Conservation (phyloP, 2,113 vertebrate species). For the Oreochromis tanganicae region DNA sequence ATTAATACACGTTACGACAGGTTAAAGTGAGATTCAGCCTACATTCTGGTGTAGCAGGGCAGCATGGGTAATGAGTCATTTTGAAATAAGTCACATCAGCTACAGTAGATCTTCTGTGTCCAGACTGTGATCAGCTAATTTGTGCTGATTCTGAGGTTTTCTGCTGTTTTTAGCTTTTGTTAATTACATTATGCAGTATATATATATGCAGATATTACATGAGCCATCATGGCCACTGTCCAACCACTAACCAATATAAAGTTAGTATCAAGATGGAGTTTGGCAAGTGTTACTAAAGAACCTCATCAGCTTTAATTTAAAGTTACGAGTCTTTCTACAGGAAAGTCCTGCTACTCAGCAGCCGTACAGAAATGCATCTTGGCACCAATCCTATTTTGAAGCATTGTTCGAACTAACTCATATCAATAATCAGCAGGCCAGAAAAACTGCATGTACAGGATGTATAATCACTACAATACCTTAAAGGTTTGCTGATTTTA, state of each 20-base stretch:
- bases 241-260: background rate
- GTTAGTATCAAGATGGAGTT: background rate
- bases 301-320: background rate
- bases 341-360: background rate
- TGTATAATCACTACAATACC: background rate
- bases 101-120: background rate
- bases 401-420: background rate
- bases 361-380: background rate
- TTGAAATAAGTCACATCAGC: background rate
- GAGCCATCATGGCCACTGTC: background rate
- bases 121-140: background rate
- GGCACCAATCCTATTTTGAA: background rate
- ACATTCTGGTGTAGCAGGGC: background rate
- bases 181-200: background rate
- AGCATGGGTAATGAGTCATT: background rate
- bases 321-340: background rate
- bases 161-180: background rate
- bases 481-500: background rate
- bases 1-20: background rate
- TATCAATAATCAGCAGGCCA: background rate
- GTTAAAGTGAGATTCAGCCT: background rate
- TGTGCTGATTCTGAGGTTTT: background rate
- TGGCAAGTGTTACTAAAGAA: background rate
- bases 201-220: background rate
- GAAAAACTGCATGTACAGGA: background rate